Percentiles rank a stretch among this genome's conserved stretches.
These are phyloP conservation scores for Psilanteris sp. DNA, from an alignment of 1,140 invertebrate species.

Conservation along the genomic window DNA sequence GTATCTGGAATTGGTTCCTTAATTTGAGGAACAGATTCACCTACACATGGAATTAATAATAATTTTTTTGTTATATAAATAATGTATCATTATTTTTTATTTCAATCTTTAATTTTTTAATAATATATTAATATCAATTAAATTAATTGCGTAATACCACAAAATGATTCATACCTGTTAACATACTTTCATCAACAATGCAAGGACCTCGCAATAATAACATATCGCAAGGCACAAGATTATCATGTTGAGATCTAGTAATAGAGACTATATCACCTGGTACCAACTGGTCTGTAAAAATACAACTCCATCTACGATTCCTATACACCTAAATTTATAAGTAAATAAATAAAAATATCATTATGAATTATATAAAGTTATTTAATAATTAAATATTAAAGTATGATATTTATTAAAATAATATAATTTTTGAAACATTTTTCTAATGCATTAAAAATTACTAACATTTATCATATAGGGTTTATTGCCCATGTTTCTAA, in stretches of 20 bases:
- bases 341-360: background rate
- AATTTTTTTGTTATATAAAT: too few relatives aligned
- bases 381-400: too few relatives aligned
- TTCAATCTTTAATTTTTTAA: too few relatives aligned
- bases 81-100: too few relatives aligned
- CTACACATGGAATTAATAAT: too few relatives aligned
- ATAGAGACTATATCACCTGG: constrained; percentile 99
- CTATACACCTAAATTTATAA: constrained; percentile 88
- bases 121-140: too few relatives aligned
- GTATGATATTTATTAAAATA: too few relatives aligned
- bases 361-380: too few relatives aligned
- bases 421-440: too few relatives aligned
- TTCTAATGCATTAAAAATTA: too few relatives aligned
- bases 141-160: too few relatives aligned
- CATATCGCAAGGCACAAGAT: constrained; percentile 97
- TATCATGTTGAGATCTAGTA: constrained; percentile 92
- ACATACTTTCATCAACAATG: constrained; percentile 98
- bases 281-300: constrained; percentile 92
- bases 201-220: constrained; percentile 95
- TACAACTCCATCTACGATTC: constrained; percentile 93
- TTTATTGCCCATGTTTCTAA: constrained; percentile 99
- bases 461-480: constrained; percentile 91
- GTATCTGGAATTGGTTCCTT: constrained; percentile 96
- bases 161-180: constrained; percentile 88
- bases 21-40: constrained; percentile 99